phyloP scores from a whole-genome alignment of 1,140 invertebrate genomes.

The Polyergus mexicanus region DNA sequence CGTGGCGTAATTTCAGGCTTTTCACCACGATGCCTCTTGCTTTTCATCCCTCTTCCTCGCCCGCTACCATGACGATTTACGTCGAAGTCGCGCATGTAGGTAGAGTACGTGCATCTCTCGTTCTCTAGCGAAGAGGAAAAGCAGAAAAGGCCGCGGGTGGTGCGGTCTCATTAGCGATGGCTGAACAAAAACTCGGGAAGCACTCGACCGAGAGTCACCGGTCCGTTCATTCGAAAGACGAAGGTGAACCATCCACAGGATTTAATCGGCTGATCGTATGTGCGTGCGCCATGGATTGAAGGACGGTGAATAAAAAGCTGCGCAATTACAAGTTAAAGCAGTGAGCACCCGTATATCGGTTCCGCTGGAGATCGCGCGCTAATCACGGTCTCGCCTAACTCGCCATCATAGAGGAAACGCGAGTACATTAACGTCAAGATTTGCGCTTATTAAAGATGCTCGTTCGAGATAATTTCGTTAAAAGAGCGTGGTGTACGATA shows the following conservation, averaged over 20 bases:
- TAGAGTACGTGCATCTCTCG: constrained; percentile 23
- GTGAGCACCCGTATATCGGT: constrained; percentile 13
- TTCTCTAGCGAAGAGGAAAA: constrained; percentile 5
- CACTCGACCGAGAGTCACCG: constrained; percentile 45
- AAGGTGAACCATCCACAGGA: background rate
- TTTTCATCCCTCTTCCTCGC: constrained; percentile 38
- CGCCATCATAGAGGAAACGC: background rate
- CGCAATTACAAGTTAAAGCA: constrained; percentile 47
- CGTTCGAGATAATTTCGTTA: background rate
- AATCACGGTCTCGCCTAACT: constrained; percentile 30
- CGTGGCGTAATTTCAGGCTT: constrained; percentile 58
- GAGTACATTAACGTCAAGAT: constrained; percentile 1
- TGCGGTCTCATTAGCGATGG: constrained; percentile 59
- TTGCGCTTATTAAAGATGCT: background rate
- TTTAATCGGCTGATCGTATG: constrained; percentile 57
- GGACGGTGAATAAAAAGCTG: constrained; percentile 33
- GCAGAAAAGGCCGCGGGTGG: constrained; percentile 42
- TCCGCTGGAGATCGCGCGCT: constrained; percentile 6
- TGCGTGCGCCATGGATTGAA: constrained; percentile 32
- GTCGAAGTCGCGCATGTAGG: constrained; percentile 30
- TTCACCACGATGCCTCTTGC: background rate
- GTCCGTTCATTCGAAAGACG: constrained; percentile 48
- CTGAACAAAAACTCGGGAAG: constrained; percentile 42
- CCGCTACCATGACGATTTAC: constrained; percentile 19
- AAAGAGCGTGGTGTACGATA: background rate